Evolutionary conservation across 2,797 vertebrate species (phyloP), one percentile per base, ranked within the genome.

Genomic region (Cyclopterus lumpus): DNA sequence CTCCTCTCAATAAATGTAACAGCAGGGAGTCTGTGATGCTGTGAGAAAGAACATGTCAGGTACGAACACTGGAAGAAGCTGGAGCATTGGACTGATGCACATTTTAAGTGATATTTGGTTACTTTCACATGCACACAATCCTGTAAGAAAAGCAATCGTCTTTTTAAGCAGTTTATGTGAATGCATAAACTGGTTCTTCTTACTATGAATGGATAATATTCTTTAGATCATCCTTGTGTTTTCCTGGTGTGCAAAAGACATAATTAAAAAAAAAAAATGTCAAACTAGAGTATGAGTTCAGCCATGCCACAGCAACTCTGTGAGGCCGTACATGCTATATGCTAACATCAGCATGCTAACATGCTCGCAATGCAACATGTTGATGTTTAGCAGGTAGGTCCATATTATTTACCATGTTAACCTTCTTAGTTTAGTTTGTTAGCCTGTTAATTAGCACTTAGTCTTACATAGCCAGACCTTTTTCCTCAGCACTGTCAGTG

Each of bases 101-200:
- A 67, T 71, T 16, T 51, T 20, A 6, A 0, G 11, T 64, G 14
- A 24, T 20, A 32, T 64, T 53, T 64, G n/a, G 34, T 20, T 46
- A n/a, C 44, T 57, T 71, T 48, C 24, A 44, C 36, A 48, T 22
- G 6, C 40, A 49, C 26, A 36, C 20, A 46, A 42, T 67, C 53
- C 58, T 48, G 51, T 14, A 24, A 3, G 34, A 55, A 57, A 72
- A 77, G 5, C 38, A 64, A 20, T 22, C 1, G 6, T 36, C 44
- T 58, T 30, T 55, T 64, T 26, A 78, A 73, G 62, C 48, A 1
- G 48, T 49, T 73, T 73, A 67, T 54, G 18, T 42, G 38, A 75
- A 66, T 54, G 5, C n/a, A 66, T 40, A 42, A 71, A 42, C 34
- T 34, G 48, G 20, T 46, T 76, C 30, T 60, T 1, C 28, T 5